Conservation (phyloP, 2,888 invertebrate species). For the Poecilus cupreus region DNA sequence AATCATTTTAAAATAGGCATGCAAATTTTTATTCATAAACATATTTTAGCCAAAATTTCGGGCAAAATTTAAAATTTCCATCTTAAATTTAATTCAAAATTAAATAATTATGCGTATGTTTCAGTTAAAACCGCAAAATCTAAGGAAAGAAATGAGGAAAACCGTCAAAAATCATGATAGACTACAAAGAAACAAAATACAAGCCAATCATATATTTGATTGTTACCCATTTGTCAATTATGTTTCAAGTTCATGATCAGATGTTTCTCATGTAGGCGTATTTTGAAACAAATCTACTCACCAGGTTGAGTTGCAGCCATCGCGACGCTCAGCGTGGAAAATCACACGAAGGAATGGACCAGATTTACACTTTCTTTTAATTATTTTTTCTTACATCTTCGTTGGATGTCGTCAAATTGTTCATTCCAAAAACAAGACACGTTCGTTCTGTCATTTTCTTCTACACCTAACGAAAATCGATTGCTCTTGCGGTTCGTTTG, state of each 20-base stretch:
- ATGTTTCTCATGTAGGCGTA: slow-evolving; percentile 48
- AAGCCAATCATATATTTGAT: slow-evolving; percentile 12
- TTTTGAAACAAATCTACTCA: slow-evolving; percentile 43
- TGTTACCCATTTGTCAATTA: slow-evolving; percentile 34
- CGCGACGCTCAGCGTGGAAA: background rate
- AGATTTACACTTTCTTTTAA: slow-evolving; percentile 5
- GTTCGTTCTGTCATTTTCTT: slow-evolving; percentile 37
- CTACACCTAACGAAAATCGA: slow-evolving; percentile 41
- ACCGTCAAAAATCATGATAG: background rate
- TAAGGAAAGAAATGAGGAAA: background rate
- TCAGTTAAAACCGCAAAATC: background rate
- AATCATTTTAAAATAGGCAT: no score
- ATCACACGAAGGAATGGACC: background rate
- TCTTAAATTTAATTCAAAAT: background rate
- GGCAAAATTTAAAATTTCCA: background rate
- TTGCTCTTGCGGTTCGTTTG: background rate
- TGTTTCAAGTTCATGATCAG: slow-evolving; percentile 52
- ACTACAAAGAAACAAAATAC: background rate
- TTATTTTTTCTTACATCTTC: slow-evolving; percentile 37
- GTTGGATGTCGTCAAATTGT: slow-evolving; percentile 5
- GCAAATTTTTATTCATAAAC: no score
- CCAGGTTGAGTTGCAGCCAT: slow-evolving; percentile 39
- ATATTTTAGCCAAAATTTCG: background rate
- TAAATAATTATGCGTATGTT: background rate
- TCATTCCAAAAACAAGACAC: slow-evolving; percentile 37